Conservation (phyloP, 2,797 vertebrate species). For the Loris lydekkerianus region DNA sequence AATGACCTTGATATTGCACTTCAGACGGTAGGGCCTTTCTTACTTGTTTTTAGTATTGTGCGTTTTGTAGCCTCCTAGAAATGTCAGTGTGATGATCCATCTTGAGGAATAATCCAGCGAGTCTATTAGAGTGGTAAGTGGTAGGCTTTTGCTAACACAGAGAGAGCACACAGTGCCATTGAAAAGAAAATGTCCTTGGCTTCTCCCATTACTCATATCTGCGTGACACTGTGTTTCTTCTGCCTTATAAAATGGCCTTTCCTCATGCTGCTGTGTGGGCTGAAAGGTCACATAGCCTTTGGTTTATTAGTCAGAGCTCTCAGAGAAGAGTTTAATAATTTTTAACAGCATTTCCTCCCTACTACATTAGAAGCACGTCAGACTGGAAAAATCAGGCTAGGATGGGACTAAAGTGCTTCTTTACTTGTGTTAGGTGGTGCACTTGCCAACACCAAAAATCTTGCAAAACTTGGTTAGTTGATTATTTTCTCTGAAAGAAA, state of each 20-base stretch:
- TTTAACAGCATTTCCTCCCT: neutral
- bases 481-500: slow-evolving; percentile 6
- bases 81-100: slow-evolving; percentile 73
- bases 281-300: slow-evolving; percentile 76
- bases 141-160: slow-evolving; percentile 71
- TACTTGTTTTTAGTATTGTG: slow-evolving; percentile 72
- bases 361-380: neutral
- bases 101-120: slow-evolving; percentile 81
- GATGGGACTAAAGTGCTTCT: neutral
- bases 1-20: slow-evolving; percentile 54
- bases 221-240: slow-evolving; percentile 66
- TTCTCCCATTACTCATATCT: slow-evolving; percentile 76
- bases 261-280: slow-evolving; percentile 58
- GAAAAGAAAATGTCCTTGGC: slow-evolving; percentile 82
- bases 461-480: neutral
- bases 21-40: slow-evolving; percentile 58
- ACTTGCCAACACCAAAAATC: neutral
- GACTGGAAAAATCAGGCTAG: neutral
- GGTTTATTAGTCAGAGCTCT: slow-evolving; percentile 71
- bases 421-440: neutral
- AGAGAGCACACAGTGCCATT: slow-evolving; percentile 63
- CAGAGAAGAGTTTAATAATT: slow-evolving; percentile 66
- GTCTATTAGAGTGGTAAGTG: slow-evolving; percentile 83
- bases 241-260: slow-evolving; percentile 72
- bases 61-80: slow-evolving; percentile 77